Base-by-base conservation (phyloP, 1,140 invertebrate genomes). In the Drosophila kurseongensis region DNA sequence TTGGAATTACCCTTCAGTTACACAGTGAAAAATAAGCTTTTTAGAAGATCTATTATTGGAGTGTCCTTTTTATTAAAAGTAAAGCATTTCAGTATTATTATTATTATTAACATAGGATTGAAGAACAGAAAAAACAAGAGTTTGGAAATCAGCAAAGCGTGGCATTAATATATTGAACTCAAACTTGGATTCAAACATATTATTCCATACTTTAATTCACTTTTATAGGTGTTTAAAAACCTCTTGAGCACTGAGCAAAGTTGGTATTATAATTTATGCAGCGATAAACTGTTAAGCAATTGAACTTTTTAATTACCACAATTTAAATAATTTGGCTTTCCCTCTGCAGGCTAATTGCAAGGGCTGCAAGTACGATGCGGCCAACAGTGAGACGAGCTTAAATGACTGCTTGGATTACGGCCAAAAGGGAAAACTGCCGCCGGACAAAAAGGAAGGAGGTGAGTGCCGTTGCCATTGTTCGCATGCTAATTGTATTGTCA, bases 321-420 rank as follows among this genome's bases (percentile, higher is more conserved):
- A 7, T n/a, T 5, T 23, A 38, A 27, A 29, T 41, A 29, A 32
- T 7, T 32, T 68, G 0, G n/a, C 2, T 47, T 35, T 38, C 9
- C 9, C 5, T 32, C 0, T 68, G 3, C 42, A 86, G 82, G 59
- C 71, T 5, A 90, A 79, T 45, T 92, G 91, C 75, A 91, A 83
- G 47, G 66, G 75, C 61, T 92, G 91, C 59, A 91, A 91, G 63
- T 92, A 92, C 59, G 91, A 92, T 71, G 77, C 72, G 48, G 67
- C 91, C 52, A 81, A 77, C 60, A 76, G 71, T 10, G 91, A 91
- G 45, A 83, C 86, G 14, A 91, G 75, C 50, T 67, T 91, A 7
- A 89, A 77, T 6, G 81, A 86, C 27, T 73, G 74, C 71, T 90
- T 90, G 18, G 85, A 92, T 38, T 92, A 86, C 56, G 79, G 79